Conservation (phyloP, 1,140 invertebrate species). For the Zaprionus kolodkinae region DNA sequence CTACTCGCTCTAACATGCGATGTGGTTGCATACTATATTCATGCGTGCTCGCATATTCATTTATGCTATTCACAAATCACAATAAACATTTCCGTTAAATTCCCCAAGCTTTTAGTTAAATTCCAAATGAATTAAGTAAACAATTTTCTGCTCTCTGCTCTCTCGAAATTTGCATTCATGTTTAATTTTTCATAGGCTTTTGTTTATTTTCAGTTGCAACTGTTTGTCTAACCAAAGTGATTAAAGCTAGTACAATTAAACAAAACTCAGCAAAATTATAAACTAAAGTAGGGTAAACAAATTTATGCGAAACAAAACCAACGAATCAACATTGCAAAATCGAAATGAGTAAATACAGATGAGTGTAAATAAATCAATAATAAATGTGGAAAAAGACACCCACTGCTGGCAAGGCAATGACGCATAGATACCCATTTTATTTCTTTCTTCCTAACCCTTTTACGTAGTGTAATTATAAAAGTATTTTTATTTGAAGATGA, state of each 20-base stretch:
- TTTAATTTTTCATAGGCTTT: constrained; percentile 26
- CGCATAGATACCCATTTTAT: background rate
- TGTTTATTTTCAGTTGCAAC: constrained; percentile 11
- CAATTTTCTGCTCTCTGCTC: background rate
- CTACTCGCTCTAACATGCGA: background rate
- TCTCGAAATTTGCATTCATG: constrained; percentile 3
- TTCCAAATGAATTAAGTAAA: constrained; percentile 16
- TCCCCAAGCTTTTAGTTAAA: constrained; percentile 7
- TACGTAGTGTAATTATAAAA: too few relatives aligned
- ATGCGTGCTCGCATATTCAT: background rate
- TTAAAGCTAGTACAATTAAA: constrained; percentile 8
- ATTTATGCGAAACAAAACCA: background rate
- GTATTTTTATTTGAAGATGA: too few relatives aligned
- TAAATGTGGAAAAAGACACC: background rate
- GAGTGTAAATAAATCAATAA: background rate
- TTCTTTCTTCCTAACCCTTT: too few relatives aligned
- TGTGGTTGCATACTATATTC: background rate
- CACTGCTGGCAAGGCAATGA: background rate
- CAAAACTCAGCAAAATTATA: background rate
- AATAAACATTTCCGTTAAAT: constrained; percentile 16
- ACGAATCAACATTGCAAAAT: background rate
- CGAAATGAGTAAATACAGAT: background rate
- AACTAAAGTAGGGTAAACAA: background rate
- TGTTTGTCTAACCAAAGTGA: background rate
- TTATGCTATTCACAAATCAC: background rate